Conservation (phyloP, 1,140 invertebrate species). For the Ostrea denselamellosa region DNA sequence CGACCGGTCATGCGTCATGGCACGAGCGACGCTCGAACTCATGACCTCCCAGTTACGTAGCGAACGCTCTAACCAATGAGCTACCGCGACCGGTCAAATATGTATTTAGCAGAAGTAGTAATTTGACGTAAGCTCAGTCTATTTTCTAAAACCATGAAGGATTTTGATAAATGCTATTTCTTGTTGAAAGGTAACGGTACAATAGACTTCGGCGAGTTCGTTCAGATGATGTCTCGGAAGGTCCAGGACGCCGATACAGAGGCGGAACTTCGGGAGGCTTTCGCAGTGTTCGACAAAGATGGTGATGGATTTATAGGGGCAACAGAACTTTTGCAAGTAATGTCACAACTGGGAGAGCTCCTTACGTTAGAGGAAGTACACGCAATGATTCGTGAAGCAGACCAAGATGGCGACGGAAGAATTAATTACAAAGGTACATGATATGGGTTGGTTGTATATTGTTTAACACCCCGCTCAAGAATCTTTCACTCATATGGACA, state of each 20-base stretch:
- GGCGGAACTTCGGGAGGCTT: constrained; percentile 95
- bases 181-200: constrained; percentile 75
- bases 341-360: constrained; percentile 94
- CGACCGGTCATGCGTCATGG: too few relatives aligned
- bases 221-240: constrained; percentile 61
- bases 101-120: too few relatives aligned
- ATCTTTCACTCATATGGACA: too few relatives aligned
- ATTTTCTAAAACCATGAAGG: neutral
- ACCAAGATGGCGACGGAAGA: constrained; percentile 88
- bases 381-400: constrained; percentile 95
- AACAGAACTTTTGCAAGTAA: constrained; percentile 82
- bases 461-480: too few relatives aligned
- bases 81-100: too few relatives aligned
- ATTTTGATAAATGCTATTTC: neutral
- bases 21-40: too few relatives aligned
- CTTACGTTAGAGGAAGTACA: constrained; percentile 93
- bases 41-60: too few relatives aligned
- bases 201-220: constrained; percentile 65
- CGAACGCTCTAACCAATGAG: too few relatives aligned
- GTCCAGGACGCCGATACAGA: constrained; percentile 52
- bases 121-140: too few relatives aligned
- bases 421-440: constrained; percentile 70
- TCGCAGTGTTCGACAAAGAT: constrained; percentile 98
- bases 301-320: constrained; percentile 88
- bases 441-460: too few relatives aligned